Conservation (phyloP, 2,888 invertebrate genomes). For the Exephanes ischioxanthus region DNA sequence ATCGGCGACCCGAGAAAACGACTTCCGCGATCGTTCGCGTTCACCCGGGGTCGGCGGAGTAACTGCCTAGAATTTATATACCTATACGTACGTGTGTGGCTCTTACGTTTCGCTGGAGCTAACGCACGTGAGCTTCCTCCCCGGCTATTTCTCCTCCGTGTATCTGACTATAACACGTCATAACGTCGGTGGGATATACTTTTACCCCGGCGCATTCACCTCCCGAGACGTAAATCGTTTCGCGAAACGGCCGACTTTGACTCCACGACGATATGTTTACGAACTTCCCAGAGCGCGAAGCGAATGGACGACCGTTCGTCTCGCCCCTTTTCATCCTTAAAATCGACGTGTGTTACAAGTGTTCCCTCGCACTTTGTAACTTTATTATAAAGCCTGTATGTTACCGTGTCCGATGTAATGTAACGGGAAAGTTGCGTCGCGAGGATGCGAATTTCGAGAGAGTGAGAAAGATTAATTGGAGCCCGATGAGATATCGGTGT, state of each 20-base stretch:
- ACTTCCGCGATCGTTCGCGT: constrained; percentile 62
- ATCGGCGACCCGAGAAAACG: constrained; percentile 60
- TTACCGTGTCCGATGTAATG: constrained; percentile 33
- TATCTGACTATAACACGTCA: constrained; percentile 38
- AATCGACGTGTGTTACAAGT: constrained; percentile 10
- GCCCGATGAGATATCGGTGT: constrained; percentile 58
- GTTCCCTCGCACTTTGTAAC: constrained; percentile 41
- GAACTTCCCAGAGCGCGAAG: constrained; percentile 28
- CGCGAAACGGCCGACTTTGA: constrained; percentile 57
- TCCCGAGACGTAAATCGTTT: constrained; percentile 55
- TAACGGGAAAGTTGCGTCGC: neutral
- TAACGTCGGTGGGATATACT: constrained; percentile 33
- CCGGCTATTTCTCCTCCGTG: neutral
- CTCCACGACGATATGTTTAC: constrained; percentile 61
- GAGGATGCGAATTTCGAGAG: neutral
- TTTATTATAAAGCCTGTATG: constrained; percentile 49
- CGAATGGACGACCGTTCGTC: constrained; percentile 15
- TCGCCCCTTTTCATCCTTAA: constrained; percentile 30
- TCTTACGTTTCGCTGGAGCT: constrained; percentile 4
- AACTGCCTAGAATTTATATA: constrained; percentile 6
- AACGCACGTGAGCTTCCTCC: constrained; percentile 32
- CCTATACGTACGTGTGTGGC: constrained; percentile 12
- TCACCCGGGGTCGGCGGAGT: constrained; percentile 41
- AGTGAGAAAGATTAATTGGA: constrained; percentile 17
- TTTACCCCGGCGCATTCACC: constrained; percentile 32